Evolutionary conservation across 1,140 invertebrate species (phyloP).

Genomic region (Trichoplusia ni): DNA sequence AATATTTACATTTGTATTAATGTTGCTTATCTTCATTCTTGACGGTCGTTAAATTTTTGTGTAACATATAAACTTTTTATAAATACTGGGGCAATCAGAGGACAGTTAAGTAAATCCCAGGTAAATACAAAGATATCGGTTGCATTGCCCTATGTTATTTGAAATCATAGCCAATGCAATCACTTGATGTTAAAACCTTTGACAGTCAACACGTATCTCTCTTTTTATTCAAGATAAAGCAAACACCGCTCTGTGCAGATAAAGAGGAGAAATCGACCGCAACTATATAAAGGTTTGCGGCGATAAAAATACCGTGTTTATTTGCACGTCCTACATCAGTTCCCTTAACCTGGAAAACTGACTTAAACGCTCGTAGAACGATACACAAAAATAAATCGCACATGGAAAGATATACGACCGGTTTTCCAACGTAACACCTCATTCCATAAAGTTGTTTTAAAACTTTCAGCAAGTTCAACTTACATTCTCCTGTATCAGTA

Average conservation of each 20-base stretch:
- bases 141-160: background rate
- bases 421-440: conserved; percentile 43
- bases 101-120: conserved; percentile 5
- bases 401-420: conserved; percentile 45
- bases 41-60: conserved; percentile 18
- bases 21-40: conserved; percentile 27
- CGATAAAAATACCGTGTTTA: conserved; percentile 81
- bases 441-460: conserved; percentile 43
- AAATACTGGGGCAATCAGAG: background rate
- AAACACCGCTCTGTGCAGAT: conserved; percentile 76
- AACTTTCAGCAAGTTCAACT: conserved; percentile 53
- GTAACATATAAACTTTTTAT: background rate
- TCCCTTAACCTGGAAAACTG: conserved; percentile 50
- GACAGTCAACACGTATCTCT: conserved; percentile 60
- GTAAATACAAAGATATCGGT: background rate
- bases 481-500: conserved; percentile 71
- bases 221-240: conserved; percentile 78
- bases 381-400: conserved; percentile 53
- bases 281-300: conserved; percentile 80
- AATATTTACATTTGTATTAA: conserved; percentile 25
- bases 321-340: conserved; percentile 80
- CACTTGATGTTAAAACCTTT: conserved; percentile 43
- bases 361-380: conserved; percentile 39
- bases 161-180: conserved; percentile 33
- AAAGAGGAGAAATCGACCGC: conserved; percentile 79